Base-by-base conservation (phyloP, 2,797 vertebrate species). In the Tamandua tetradactyla region DNA sequence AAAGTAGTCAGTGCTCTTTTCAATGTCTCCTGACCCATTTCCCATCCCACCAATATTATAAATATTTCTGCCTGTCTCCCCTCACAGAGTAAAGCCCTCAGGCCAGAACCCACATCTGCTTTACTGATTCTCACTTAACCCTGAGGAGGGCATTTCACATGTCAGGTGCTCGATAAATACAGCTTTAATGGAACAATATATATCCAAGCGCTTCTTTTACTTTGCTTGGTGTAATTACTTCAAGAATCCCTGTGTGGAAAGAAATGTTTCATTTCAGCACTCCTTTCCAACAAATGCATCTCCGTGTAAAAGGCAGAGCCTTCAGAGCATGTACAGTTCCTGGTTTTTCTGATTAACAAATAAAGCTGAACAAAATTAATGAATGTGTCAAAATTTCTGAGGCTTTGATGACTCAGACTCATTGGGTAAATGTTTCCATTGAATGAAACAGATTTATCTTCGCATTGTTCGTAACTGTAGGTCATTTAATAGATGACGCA, bases 351-450 rank as follows among this genome's bases (percentile, higher is more conserved):
- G 93, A 85, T 92, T 96, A 97, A 97, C 96, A 97, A 97, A 96
- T 91, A 96, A 96, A 94, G 87, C 89, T 84, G 95, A 95, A 80
- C 87, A 94, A 96, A 97, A 97, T 95, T 92, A 97, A 97, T 97
- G 96, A 95, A 93, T 32, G 85, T 97, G 97, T 97, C 96, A 96
- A 94, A 80, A 87, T 91, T 95, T 90, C 95, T 59, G 90, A 95
- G 92, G 42, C 88, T 95, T 93, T 97, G 97, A 96, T 95, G 95
- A 96, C 92, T 96, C 95, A 92, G 96, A 92, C 94, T 94, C 95
- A 87, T 93, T 93, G 97, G 83, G 90, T 92, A 94, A 92, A 90
- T 91, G 88, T 71, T 97, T 97, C 94, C 83, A 78, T 89, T 68
- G 95, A 92, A 93, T 78, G 95, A 95, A 96, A 80, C 93, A 96